Evolutionary conservation across 2,888 invertebrate genomes (phyloP).

Genomic region (Chalcis sispes): DNA sequence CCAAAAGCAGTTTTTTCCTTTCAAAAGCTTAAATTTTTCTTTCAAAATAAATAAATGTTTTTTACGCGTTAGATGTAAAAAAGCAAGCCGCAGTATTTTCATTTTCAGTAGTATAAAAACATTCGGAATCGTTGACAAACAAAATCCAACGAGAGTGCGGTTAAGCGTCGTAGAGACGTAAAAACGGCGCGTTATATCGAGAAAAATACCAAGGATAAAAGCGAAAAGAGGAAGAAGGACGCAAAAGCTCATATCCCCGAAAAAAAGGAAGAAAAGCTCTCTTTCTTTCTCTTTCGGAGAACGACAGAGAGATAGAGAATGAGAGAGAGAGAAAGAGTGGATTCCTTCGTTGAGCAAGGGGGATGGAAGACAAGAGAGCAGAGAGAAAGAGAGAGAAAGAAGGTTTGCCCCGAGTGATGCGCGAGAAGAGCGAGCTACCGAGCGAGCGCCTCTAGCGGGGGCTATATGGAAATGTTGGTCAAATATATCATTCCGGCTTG

Average conservation of each 20-base stretch:
- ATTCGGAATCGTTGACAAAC: conserved; percentile 24
- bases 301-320: conserved; percentile 54
- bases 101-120: background rate
- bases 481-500: conserved; percentile 93
- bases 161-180: conserved; percentile 7
- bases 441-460: conserved; percentile 53
- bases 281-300: conserved; percentile 38
- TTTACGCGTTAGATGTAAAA: no score
- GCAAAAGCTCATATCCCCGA: conserved; percentile 40
- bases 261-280: conserved; percentile 32
- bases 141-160: background rate
- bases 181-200: conserved; percentile 16
- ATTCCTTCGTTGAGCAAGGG: conserved; percentile 7
- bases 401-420: conserved; percentile 58
- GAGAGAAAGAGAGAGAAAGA: conserved; percentile 58
- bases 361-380: conserved; percentile 62
- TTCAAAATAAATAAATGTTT: no score
- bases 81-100: no score
- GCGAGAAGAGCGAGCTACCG: conserved; percentile 62
- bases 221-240: conserved; percentile 4
- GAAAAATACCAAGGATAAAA: conserved; percentile 10
- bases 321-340: conserved; percentile 56
- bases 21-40: no score
- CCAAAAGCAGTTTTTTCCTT: no score
- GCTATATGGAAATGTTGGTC: conserved; percentile 79